phyloP scores from a whole-genome alignment of 1,140 invertebrate genomes.

The Asbolus verrucosus region DNA sequence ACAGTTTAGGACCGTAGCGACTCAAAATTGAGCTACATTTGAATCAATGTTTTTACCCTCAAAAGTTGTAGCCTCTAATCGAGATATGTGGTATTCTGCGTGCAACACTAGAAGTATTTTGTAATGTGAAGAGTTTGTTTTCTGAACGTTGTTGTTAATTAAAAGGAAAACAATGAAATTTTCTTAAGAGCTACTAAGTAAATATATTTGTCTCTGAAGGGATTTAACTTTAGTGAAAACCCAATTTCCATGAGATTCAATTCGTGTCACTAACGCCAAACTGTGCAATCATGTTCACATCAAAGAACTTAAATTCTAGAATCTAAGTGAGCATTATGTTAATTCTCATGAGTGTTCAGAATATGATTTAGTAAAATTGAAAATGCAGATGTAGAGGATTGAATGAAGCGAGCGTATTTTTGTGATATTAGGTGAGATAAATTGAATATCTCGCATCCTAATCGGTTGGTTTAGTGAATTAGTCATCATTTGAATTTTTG shows the following conservation, averaged over 20 bases:
- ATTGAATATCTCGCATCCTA: background rate
- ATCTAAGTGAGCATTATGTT: slow-evolving; percentile 34
- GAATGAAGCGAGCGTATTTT: slow-evolving; percentile 25
- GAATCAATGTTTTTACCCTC: no score
- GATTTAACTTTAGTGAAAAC: background rate
- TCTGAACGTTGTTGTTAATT: no score
- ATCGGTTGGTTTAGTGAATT: slow-evolving; percentile 1
- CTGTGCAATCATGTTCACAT: slow-evolving; percentile 30
- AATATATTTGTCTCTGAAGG: background rate
- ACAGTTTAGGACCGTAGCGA: no score
- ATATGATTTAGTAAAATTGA: slow-evolving; percentile 32
- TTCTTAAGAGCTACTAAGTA: background rate
- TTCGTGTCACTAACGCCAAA: slow-evolving; percentile 21
- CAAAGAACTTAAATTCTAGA: slow-evolving; percentile 26
- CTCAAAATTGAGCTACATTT: no score
- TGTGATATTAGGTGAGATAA: background rate
- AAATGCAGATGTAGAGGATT: slow-evolving; percentile 8
- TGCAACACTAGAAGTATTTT: no score
- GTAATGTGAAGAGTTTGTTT: no score
- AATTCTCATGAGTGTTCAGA: slow-evolving; percentile 26
- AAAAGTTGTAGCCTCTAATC: no score
- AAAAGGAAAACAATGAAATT: no score
- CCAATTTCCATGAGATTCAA: slow-evolving; percentile 7
- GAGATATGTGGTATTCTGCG: no score
- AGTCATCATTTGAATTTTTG: slow-evolving; percentile 11